These are phyloP conservation scores for Mythimna lalbum DNA, from an alignment of 2,888 invertebrate species.

Conservation along the genomic window DNA sequence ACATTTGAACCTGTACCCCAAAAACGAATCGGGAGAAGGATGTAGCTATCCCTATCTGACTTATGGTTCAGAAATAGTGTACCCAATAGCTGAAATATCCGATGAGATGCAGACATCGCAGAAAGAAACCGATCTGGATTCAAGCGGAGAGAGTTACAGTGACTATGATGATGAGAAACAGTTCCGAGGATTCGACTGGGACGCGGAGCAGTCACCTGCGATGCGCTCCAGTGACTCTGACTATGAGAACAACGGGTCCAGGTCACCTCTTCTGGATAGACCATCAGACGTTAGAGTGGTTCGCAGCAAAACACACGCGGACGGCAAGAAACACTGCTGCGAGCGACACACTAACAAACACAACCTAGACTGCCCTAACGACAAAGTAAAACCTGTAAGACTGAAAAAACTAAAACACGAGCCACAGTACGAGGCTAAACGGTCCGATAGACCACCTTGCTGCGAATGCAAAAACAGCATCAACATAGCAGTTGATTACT, in stretches of 20 bases:
- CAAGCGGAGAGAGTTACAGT: constrained; percentile 91
- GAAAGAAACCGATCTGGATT: constrained; percentile 91
- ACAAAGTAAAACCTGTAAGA: constrained; percentile 84
- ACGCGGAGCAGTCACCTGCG: constrained; percentile 86
- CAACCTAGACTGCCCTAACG: constrained; percentile 77
- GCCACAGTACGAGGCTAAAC: constrained; percentile 73
- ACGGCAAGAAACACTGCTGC: constrained; percentile 83
- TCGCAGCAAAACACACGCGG: constrained; percentile 80
- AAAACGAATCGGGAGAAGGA: constrained; percentile 92
- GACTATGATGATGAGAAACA: constrained; percentile 92
- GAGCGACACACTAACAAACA: constrained; percentile 79
- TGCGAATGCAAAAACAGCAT: constrained; percentile 81
- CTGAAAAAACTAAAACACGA: constrained; percentile 86
- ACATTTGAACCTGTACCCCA: constrained; percentile 93
- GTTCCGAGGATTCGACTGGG: constrained; percentile 88
- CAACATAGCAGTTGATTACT: constrained; percentile 81
- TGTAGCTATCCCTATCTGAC: constrained; percentile 93
- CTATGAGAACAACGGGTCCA: constrained; percentile 93
- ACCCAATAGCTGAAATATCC: constrained; percentile 96
- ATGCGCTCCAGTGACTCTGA: constrained; percentile 92
- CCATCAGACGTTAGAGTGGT: constrained; percentile 85
- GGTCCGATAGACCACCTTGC: constrained; percentile 72
- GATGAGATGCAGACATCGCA: constrained; percentile 94
- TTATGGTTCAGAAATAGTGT: constrained; percentile 94
- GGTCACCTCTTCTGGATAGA: constrained; percentile 92